Evolutionary conservation across 2,797 vertebrate species (phyloP), one percentile per base, ranked within the genome.

Genomic region (Lacerta agilis): DNA sequence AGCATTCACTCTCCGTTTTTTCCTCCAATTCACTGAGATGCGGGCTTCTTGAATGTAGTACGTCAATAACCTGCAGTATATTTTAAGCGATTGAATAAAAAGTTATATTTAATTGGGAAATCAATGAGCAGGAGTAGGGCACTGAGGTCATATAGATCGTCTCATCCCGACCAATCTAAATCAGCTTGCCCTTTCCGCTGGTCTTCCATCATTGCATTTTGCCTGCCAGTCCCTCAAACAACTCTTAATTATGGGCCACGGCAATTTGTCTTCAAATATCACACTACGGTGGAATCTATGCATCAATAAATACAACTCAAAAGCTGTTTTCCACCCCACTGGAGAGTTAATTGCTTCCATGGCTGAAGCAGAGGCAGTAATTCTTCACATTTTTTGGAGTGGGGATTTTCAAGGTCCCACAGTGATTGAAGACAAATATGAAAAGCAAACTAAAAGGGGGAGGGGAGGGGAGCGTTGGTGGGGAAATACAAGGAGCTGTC

Each of bases 251-350:
- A 96, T 82, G 91, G 95, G 88, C 91, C 79, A 94, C 76, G 92
- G 94, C 87, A 95, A 96, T 97, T 97, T 96, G 93, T 96, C 96
- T 97, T 97, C 96, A 96, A 95, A 97, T 97, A 97, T 97, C 96
- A 96, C 94, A 96, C 93, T 86, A 75, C 90, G 86, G 93, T 96
- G 95, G 94, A 97, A 96, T 96, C 95, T 95, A 93, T 96, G 96
- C 96, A 97, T 97, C 94, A 55, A 97, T 96, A 97, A 96, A 95
- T 96, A 95, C 90, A 90, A 89, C 92, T 97, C 95, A 96, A 96
- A 96, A 93, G 92, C n/a, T 93, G 94, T 97, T 97, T 97, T 95
- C 95, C 93, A 95, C 95, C 93, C 93, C 95, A 91, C 89, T 96
- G 90, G 94, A 95, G 94, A 97, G 95, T 96, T 96, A 96, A 97